Evolutionary conservation across 2,797 vertebrate genomes (phyloP), one percentile per base, ranked within the genome.

Genomic region (Kryptolebias ocellatus): DNA sequence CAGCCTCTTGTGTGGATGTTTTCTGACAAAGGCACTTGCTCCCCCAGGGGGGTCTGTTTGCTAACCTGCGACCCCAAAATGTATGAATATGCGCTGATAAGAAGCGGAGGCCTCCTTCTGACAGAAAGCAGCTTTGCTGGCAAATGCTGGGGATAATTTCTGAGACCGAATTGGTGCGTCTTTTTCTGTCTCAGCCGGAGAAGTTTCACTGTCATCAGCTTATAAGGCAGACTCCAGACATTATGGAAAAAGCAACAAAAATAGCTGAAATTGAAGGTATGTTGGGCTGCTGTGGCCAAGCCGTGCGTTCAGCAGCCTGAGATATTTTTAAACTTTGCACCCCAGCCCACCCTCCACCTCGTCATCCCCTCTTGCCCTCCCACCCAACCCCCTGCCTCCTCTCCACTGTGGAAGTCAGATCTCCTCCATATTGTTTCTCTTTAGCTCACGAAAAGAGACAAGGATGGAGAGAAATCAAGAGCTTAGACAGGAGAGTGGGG

Each of bases 311-410:
- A 46, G 79, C 74, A 61, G 66, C 67, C 77, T 54, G 80, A 80
- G 91, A 90, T 93, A 92, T 93, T 94, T 93, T 91, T 92, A 92
- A 90, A 90, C 83, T 72, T 87, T 79, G 73, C 80, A 76, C 70
- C 70, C 76, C 74, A 72, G 80, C 85, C 80, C 85, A 79, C 78
- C 74, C 66, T 80, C 80, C 51, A 57, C 75, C 80, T 73, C 67
- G n/a, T 81, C 78, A 64, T 83, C 64, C 60, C 70, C 69, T 66
- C 66, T 56, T 55, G 65, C 78, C 62, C 81, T 76, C 78, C 79
- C 69, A 74, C 66, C 60, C 66, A 67, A 37, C 16, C 62, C 66
- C 75, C 74, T 42, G 60, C 46, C 82, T 80, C 70, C 56, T 74
- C 60, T 74, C 58, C 57, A 63, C 66, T 57, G 31, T 80, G 72